Evolutionary conservation across 2,797 vertebrate genomes (phyloP), one percentile per base, ranked within the genome.

Genomic region (Bradypodion pumilum): DNA sequence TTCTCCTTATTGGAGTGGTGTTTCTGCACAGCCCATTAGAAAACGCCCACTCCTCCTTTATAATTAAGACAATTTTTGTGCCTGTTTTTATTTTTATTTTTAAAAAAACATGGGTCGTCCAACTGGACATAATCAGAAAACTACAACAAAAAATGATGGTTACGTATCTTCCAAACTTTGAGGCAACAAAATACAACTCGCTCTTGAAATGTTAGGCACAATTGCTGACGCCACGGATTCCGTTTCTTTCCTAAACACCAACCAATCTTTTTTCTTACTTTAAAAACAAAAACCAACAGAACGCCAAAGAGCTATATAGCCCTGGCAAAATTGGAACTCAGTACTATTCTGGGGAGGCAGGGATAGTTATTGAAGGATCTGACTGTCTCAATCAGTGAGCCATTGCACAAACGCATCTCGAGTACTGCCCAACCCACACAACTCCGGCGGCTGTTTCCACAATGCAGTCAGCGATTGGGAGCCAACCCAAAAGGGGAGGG

Each of bases 401-500:
- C 46, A 72, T 73, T 89, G 74, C 78, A 46, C 52, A 13, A 83
- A 89, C 49, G 89, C 66, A 85, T 6, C 60, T 35, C 29, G 40
- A 87, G 66, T 74, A 19, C 72, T 44, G 81, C 70, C 59, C 86
- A 68, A 37, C 21, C 25, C 70, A 46, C 82, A 59, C 82, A n/a
- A n/a, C 80, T 76, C 68, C 25, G 65, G 52, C 3, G 89, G 85
- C 77, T 42, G 0, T 63, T 75, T 86, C 92, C 88, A 91, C 89
- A 87, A n/a, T 59, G 78, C 73, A 72, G 85, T 0, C 66, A 63
- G 63, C 63, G 35, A 65, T 82, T 78, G 80, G 46, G 76, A 74
- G 84, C 76, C 77, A 89, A 77, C 78, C n/a, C n/a, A 85, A 86
- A 69, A n/a, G 42, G 29, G 3, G 21, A 1, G 44, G 40, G 23